These are phyloP conservation scores for Leptodirus hochenwartii DNA, from an alignment of 2,888 invertebrate species.

Conservation along the genomic window DNA sequence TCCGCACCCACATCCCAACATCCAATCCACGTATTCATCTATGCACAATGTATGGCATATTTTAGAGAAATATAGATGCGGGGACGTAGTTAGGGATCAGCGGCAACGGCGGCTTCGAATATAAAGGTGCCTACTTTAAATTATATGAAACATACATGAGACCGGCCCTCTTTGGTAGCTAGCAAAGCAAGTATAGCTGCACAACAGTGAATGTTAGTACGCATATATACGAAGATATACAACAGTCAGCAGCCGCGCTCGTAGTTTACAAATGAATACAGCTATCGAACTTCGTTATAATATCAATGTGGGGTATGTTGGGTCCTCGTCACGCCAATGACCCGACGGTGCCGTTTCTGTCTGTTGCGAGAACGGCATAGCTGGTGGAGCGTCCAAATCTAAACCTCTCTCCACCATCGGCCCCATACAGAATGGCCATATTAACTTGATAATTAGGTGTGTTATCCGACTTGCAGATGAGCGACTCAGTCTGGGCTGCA, in stretches of 20 bases:
- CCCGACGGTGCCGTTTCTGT: conserved; percentile 22
- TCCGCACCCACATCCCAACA: no score
- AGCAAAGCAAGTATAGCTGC: no score
- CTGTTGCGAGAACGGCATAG: no score
- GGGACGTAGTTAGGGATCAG: no score
- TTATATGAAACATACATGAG: conserved; percentile 41
- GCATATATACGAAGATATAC: conserved; percentile 19
- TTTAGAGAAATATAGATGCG: no score
- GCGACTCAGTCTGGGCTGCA: conserved; percentile 46
- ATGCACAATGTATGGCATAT: no score
- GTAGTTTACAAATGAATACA: conserved; percentile 53
- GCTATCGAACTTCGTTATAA: conserved; percentile 54
- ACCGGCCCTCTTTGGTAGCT: conserved; percentile 24
- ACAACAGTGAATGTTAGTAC: background rate
- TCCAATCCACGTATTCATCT: no score
- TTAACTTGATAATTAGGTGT: conserved; percentile 83
- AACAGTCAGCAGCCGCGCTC: conserved; percentile 21
- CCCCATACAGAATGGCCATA: conserved; percentile 59
- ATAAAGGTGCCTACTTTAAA: conserved; percentile 31
- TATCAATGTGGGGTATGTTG: conserved; percentile 39
- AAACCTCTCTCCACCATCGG: conserved; percentile 30
- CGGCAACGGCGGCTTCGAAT: conserved; percentile 24
- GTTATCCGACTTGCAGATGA: conserved; percentile 83
- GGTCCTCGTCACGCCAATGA: conserved; percentile 20
- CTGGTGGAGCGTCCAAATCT: conserved; percentile 27